A percentile compares a stretch with the other conserved stretches of the same genome.
These are phyloP conservation scores for Conopomorpha cramerella DNA, from an alignment of 1,140 invertebrate genomes.

Conservation along the genomic window DNA sequence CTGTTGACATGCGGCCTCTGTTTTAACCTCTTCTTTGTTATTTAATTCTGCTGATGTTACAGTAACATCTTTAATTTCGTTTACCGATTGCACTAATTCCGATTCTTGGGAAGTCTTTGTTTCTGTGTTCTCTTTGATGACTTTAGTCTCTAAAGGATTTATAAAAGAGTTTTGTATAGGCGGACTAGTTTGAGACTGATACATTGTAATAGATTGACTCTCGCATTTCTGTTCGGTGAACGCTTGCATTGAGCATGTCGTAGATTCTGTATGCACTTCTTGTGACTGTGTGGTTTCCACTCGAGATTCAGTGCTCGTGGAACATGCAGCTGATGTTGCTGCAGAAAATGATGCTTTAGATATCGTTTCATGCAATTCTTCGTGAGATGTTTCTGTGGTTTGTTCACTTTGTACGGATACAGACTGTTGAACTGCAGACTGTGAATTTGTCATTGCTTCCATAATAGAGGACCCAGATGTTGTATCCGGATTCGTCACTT, in stretches of 20 bases:
- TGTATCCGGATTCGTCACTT: slow-evolving; percentile 1
- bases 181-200: slow-evolving; percentile 29
- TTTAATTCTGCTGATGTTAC: too few species aligned
- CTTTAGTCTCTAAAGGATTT: too few species aligned
- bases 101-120: too few species aligned
- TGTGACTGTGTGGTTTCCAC: slow-evolving; percentile 5
- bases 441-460: not conserved
- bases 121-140: too few species aligned
- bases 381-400: not conserved
- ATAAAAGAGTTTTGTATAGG: slow-evolving; percentile 20
- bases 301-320: not conserved
- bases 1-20: too few species aligned
- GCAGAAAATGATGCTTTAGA: not conserved
- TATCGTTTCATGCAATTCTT: not conserved
- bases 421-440: not conserved
- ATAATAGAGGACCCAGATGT: not conserved
- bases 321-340: not conserved
- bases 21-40: too few species aligned
- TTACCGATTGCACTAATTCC: too few species aligned
- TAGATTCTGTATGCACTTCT: slow-evolving; percentile 24
- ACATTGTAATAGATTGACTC: slow-evolving; percentile 30
- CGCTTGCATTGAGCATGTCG: slow-evolving; percentile 29
- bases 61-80: too few species aligned
- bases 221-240: slow-evolving; percentile 29
- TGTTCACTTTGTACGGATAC: not conserved